These are phyloP conservation scores for Montipora efflorescens DNA, from an alignment of 64 coral and sea anemone genomes.

Conservation along the genomic window DNA sequence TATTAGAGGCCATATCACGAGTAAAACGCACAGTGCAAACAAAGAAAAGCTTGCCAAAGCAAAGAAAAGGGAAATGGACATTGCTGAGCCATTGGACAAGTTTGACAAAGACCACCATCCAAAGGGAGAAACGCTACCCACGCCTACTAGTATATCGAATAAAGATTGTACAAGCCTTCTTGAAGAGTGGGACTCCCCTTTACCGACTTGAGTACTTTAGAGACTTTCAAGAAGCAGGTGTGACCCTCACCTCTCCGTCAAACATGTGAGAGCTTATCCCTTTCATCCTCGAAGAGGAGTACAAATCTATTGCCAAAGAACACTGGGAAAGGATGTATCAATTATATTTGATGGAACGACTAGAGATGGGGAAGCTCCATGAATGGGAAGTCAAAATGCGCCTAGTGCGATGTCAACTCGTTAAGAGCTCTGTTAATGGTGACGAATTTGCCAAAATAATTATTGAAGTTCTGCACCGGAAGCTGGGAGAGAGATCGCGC, in stretches of 20 bases:
- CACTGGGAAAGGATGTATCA: slow-evolving; percentile 1
- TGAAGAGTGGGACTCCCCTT: slow-evolving; percentile 30
- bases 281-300: slow-evolving; percentile 28
- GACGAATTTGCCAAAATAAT: not conserved
- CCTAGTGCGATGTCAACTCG: no score
- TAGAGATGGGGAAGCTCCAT: no score
- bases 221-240: no score
- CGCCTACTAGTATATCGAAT: slow-evolving; percentile 40
- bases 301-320: not conserved
- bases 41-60: not conserved
- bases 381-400: no score
- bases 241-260: no score
- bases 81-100: not conserved
- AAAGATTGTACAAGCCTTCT: not conserved
- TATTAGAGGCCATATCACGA: not conserved
- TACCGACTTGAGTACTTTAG: slow-evolving; percentile 38
- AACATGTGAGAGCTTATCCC: no score
- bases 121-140: no score
- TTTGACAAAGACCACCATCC: no score
- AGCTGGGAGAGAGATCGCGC: slow-evolving; percentile 32
- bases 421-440: slow-evolving; percentile 24
- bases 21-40: slow-evolving; percentile 37
- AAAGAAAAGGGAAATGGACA: not conserved
- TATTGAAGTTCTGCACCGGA: slow-evolving; percentile 44
- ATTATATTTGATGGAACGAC: no score